A percentile compares a stretch with the other conserved stretches of the same genome.
These are phyloP conservation scores for Alitta virens DNA, from an alignment of 2,888 invertebrate species.

Conservation along the genomic window DNA sequence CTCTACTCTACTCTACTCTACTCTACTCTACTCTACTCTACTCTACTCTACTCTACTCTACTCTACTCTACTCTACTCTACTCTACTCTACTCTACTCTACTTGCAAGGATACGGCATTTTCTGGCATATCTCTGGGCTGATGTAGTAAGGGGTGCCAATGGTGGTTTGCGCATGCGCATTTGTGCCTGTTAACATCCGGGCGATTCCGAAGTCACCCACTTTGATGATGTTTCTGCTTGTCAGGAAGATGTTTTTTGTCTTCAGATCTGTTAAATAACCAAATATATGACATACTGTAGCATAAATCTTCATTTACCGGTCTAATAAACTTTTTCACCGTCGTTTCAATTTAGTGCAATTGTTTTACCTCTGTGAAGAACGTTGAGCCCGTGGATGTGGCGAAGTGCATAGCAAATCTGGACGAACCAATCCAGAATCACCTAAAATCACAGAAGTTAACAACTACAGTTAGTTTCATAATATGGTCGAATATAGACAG, in stretches of 20 bases:
- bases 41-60: no score
- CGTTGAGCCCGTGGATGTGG: slow-evolving; percentile 45
- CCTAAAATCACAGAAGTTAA: no score
- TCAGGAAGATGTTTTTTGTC: slow-evolving; percentile 50
- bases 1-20: no score
- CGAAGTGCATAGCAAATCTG: slow-evolving; percentile 45
- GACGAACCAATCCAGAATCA: slow-evolving; percentile 48
- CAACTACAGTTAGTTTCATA: no score
- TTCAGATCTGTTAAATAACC: slow-evolving; percentile 53
- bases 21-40: no score
- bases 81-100: neutral
- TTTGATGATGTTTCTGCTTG: slow-evolving; percentile 39
- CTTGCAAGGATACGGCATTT: slow-evolving; percentile 49
- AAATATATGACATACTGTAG: no score
- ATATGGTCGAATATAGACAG: no score
- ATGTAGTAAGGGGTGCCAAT: slow-evolving; percentile 53
- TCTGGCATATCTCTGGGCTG: slow-evolving; percentile 52
- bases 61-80: neutral
- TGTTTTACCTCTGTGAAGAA: slow-evolving; percentile 50
- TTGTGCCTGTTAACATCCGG: slow-evolving; percentile 33
- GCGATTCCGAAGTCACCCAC: slow-evolving; percentile 54
- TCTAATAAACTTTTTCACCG: no score
- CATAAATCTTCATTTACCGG: no score
- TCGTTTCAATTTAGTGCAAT: no score
- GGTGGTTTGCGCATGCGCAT: slow-evolving; percentile 43